Base-by-base conservation (phyloP, 2,888 invertebrate genomes). In the Rhagophthalmus giganteus region DNA sequence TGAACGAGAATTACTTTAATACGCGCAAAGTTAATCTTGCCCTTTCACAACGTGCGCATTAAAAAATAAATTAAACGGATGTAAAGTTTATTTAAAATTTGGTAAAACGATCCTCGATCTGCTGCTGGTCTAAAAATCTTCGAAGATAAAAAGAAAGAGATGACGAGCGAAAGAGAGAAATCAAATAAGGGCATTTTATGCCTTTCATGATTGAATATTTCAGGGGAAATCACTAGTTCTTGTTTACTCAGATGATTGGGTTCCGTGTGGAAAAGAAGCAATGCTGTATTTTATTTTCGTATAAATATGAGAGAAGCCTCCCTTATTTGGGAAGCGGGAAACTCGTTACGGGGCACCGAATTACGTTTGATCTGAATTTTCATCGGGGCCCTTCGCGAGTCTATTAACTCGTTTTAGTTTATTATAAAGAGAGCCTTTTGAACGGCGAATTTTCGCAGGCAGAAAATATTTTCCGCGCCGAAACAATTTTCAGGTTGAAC, bases 241-340 rank as follows among this genome's bases (percentile, higher is more conserved):
- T 41, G 40, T 41, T 41, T 41, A 41, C 40, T 31, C 40, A 41
- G 40, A 41, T 41, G 40, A 41, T 41, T 41, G 40, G 40, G 40
- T 41, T 41, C 32, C 32, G 28, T 39, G 26, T 10, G 31, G 25
- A 41, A n/a, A 25, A 41, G 31, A 20, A 31, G 40, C 39, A 39
- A 20, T 30, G 28, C 31, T 15, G 32, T 25, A 41, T 41, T 39
- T 41, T 32, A 32, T 32, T 41, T 32, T 41, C 32, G 32, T 39
- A 39, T 39, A 41, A 41, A 41, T 41, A 41, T 41, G 16, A 30
- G n/a, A n/a, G n/a, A n/a, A n/a, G 13, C 38, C 6, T 4, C 38
- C 26, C 26, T 15, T 38, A 27, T 25, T 8, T 27, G 15, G 38
- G 14, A 34, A 12, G 24, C 24, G 10, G 8, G 24, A 20, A 37